Conservation (phyloP, 2,113 vertebrate genomes). For the Ahaetulla prasina region DNA sequence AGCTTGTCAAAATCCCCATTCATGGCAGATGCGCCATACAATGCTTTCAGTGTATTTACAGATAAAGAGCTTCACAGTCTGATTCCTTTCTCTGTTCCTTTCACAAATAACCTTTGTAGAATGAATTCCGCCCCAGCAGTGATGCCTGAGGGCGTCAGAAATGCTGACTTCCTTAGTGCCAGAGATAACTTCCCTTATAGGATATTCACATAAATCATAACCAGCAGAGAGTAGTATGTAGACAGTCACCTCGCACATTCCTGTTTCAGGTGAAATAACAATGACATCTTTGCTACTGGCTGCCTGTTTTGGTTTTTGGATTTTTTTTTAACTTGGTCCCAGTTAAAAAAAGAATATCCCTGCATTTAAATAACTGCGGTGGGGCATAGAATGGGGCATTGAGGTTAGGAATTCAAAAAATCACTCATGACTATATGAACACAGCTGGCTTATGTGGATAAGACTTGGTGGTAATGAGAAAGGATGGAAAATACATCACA, state of each 20-base stretch:
- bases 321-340: neutral
- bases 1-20: constrained; percentile 11
- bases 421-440: neutral
- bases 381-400: neutral
- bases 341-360: neutral
- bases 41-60: neutral
- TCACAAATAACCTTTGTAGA: neutral
- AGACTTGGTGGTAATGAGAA: neutral
- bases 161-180: constrained; percentile 46
- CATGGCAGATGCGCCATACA: neutral
- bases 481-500: neutral
- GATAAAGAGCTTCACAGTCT: constrained; percentile 8
- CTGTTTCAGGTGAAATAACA: neutral
- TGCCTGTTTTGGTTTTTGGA: neutral
- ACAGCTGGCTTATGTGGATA: neutral
- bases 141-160: constrained; percentile 33
- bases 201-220: neutral
- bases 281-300: neutral
- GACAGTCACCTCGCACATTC: neutral
- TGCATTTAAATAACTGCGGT: neutral
- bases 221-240: constrained; percentile 7
- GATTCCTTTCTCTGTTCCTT: neutral
- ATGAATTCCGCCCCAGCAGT: constrained; percentile 10
- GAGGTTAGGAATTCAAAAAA: neutral
- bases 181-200: constrained; percentile 20